A percentile compares a stretch with the other conserved stretches of the same genome.
Evolutionary conservation across 2,797 vertebrate species (phyloP).

Genomic region (Serranus cabrilla): DNA sequence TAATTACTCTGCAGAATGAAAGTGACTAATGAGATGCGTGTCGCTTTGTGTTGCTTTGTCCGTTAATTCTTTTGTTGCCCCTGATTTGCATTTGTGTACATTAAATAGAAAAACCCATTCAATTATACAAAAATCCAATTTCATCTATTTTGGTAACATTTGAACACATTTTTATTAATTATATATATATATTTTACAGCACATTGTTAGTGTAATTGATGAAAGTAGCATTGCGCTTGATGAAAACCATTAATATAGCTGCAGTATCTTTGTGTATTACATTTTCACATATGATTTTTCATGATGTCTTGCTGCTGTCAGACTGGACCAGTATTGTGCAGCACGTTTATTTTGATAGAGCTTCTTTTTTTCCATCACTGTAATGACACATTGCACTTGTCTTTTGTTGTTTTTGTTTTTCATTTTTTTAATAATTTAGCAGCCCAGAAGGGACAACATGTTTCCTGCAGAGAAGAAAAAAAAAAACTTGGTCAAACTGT

Average conservation of each 20-base stretch:
- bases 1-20: no score
- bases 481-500: conserved; percentile 48
- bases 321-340: conserved; percentile 27
- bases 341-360: conserved; percentile 58
- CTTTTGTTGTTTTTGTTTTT: conserved; percentile 22
- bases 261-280: conserved; percentile 28
- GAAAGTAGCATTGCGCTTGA: conserved; percentile 1
- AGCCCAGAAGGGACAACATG: conserved; percentile 61
- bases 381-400: conserved; percentile 59
- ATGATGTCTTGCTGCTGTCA: conserved; percentile 46
- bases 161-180: neutral
- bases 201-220: neutral
- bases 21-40: neutral
- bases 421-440: conserved; percentile 47
- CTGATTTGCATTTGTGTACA: conserved; percentile 3
- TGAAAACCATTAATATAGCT: conserved; percentile 20
- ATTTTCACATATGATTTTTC: conserved; percentile 39
- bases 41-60: neutral
- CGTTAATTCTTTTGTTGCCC: neutral
- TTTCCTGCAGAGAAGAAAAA: conserved; percentile 59
- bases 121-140: neutral
- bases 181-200: neutral
- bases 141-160: neutral
- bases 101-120: neutral
- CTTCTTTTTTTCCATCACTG: conserved; percentile 45